Evolutionary conservation across 1,140 invertebrate species (phyloP).

Genomic region (Procambarus clarkii): DNA sequence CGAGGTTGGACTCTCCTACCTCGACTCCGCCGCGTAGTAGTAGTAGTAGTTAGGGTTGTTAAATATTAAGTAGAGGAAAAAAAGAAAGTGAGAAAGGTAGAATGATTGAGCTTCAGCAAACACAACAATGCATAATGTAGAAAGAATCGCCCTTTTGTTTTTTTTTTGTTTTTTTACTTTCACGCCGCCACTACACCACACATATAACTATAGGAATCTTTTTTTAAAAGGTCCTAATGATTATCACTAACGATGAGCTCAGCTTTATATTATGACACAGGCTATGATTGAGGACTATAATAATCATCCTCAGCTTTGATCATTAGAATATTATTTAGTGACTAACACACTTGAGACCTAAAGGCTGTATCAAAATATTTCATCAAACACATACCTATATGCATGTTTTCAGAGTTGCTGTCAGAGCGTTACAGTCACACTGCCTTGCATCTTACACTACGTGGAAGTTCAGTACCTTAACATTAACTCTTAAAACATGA

Average conservation of each 20-base stretch:
- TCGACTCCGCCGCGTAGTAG: conserved; percentile 30
- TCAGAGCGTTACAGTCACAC: neutral
- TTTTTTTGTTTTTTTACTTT: conserved; percentile 34
- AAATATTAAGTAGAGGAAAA: conserved; percentile 30
- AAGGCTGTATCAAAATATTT: conserved; percentile 51
- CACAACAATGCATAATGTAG: conserved; percentile 45
- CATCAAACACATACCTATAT: conserved; percentile 25
- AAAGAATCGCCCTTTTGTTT: conserved; percentile 34
- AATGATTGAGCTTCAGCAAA: conserved; percentile 53
- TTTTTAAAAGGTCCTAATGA: conserved; percentile 13
- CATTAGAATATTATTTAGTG: conserved; percentile 13
- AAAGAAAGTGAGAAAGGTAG: conserved; percentile 4
- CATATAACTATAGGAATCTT: conserved; percentile 25
- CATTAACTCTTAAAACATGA: neutral
- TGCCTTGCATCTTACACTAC: neutral
- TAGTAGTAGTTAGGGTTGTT: conserved; percentile 2
- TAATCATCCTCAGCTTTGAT: neutral
- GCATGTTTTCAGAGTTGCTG: neutral
- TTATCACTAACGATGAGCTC: conserved; percentile 50
- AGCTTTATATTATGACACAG: conserved; percentile 42
- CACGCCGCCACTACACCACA: conserved; percentile 53
- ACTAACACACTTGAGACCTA: conserved; percentile 36
- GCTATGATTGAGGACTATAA: conserved; percentile 33
- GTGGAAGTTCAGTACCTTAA: neutral
- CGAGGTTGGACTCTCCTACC: conserved; percentile 45